Percentiles rank a stretch among this genome's conserved stretches.
Conservation (phyloP, 2,797 vertebrate species). For the Bradypus variegatus region DNA sequence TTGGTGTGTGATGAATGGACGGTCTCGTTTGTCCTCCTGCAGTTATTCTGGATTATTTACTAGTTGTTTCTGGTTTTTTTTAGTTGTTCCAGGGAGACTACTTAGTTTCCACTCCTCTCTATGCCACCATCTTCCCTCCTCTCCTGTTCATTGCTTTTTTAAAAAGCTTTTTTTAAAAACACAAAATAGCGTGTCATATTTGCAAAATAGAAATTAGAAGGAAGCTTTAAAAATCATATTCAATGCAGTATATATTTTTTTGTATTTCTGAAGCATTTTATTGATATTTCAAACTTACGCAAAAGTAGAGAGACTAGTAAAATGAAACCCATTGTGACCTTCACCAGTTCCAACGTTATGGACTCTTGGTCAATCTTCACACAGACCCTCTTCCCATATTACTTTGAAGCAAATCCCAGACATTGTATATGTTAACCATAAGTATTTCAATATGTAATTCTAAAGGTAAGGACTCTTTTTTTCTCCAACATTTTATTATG, state of each 20-base stretch:
- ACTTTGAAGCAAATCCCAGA: slow-evolving; percentile 22
- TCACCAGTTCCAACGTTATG: not conserved
- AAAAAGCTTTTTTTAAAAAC: slow-evolving; percentile 1
- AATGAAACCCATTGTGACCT: not conserved
- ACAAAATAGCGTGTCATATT: not conserved
- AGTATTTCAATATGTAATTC: slow-evolving; percentile 9
- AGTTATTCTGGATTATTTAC: too few species aligned
- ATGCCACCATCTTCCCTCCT: too few species aligned
- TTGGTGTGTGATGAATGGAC: too few species aligned
- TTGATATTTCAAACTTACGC: not conserved
- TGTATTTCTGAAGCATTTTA: not conserved
- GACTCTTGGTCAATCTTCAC: not conserved
- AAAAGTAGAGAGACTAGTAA: not conserved
- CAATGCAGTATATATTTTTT: not conserved
- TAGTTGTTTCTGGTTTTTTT: too few species aligned
- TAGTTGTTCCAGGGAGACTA: too few species aligned
- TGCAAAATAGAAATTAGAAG: slow-evolving; percentile 4
- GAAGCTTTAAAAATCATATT: not conserved
- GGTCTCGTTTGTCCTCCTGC: too few species aligned
- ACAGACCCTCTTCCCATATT: not conserved
- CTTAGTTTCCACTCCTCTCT: too few species aligned
- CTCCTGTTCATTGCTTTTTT: not conserved
- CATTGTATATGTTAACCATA: not conserved
- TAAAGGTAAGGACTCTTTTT: not conserved
- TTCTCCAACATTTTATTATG: slow-evolving; percentile 18